Evolutionary conservation across 2,113 vertebrate species (phyloP).

Genomic region (Larimichthys crocea): DNA sequence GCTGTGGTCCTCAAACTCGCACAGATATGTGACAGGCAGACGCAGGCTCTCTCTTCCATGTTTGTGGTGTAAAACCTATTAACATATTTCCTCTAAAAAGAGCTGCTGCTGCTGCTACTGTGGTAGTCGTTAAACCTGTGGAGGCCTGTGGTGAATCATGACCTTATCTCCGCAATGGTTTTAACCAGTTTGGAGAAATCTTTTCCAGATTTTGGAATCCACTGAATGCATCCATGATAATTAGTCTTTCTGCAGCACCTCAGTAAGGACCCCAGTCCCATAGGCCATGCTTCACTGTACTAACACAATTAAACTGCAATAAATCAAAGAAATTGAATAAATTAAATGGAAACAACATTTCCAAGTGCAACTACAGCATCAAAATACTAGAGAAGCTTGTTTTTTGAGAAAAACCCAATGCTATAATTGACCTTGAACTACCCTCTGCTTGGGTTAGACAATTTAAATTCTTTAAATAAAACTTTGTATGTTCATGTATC

Average conservation of each 20-base stretch:
- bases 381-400: not conserved
- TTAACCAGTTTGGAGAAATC: constrained; percentile 70
- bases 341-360: constrained; percentile 30
- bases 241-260: constrained; percentile 56
- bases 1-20: constrained; percentile 24
- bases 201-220: constrained; percentile 75
- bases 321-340: constrained; percentile 6
- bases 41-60: constrained; percentile 41
- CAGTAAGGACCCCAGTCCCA: constrained; percentile 28
- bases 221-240: constrained; percentile 52
- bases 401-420: not conserved
- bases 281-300: constrained; percentile 6
- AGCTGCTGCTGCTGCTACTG: constrained; percentile 54
- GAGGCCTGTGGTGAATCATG: constrained; percentile 55
- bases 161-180: constrained; percentile 66
- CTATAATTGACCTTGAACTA: not conserved
- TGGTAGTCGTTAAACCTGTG: constrained; percentile 58
- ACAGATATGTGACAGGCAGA: constrained; percentile 52
- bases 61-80: constrained; percentile 70
- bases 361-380: constrained; percentile 14
- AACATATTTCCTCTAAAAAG: constrained; percentile 65
- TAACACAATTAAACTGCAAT: constrained; percentile 29
- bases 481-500: not conserved
- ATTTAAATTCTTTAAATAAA: not conserved
- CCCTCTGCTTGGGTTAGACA: not conserved